phyloP scores from a whole-genome alignment of 2,797 vertebrate genomes.

The Sebastolobus altivelis region DNA sequence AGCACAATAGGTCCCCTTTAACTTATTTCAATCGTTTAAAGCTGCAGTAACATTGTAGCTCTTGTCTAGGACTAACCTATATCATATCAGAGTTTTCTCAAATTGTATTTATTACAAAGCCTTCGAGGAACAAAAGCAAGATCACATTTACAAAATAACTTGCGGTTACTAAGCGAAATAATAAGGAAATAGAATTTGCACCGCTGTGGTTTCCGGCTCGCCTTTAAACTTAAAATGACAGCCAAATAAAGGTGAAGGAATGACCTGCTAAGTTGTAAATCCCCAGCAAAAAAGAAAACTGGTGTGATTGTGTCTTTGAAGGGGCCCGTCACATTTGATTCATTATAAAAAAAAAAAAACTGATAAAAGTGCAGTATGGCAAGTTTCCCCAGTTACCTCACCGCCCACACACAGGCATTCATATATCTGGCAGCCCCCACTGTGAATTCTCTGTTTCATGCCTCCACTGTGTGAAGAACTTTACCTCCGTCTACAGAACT shows the following conservation, averaged over 20 bases:
- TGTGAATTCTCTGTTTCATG: conserved; percentile 56
- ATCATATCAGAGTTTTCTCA: neutral
- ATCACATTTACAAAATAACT: neutral
- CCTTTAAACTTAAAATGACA: conserved; percentile 20
- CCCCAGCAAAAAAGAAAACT: too few species aligned
- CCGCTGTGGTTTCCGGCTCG: neutral
- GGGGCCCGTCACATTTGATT: conserved; percentile 51
- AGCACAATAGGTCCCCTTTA: too few species aligned
- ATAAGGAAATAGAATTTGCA: neutral
- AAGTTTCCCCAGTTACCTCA: conserved; percentile 54
- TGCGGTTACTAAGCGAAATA: neutral
- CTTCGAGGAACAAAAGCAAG: neutral
- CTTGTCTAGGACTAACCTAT: neutral
- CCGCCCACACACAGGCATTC: conserved; percentile 56
- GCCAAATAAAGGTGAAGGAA: neutral
- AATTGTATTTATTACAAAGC: neutral
- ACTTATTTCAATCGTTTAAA: neutral
- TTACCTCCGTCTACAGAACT: conserved; percentile 53
- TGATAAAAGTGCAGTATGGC: conserved; percentile 51
- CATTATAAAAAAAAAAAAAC: conserved; percentile 48
- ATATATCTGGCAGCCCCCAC: conserved; percentile 39
- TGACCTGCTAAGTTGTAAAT: conserved; percentile 24
- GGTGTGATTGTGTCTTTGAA: conserved; percentile 28
- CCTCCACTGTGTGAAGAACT: conserved; percentile 48
- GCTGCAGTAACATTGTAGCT: too few species aligned